Conservation (phyloP, 23 tunicate species). For the Styela plicata region DNA sequence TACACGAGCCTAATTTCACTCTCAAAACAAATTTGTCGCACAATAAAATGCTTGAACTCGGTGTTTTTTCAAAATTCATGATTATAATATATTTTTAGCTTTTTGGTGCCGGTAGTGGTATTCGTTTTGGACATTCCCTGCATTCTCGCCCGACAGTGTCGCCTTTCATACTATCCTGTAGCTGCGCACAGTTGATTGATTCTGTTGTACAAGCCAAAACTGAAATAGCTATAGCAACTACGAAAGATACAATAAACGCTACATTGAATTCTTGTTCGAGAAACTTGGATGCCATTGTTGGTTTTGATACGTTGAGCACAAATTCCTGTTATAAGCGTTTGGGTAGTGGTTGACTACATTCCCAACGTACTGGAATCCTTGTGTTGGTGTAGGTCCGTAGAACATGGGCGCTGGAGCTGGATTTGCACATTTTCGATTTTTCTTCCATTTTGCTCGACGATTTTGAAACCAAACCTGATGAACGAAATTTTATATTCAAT, state of each 20-base stretch:
- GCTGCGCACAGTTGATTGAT: too few species aligned
- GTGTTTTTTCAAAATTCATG: too few species aligned
- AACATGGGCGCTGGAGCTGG: not conserved
- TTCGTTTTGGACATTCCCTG: too few species aligned
- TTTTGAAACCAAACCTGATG: slow-evolving; percentile 98
- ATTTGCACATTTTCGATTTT: slow-evolving; percentile 34
- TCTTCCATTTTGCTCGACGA: slow-evolving; percentile 97
- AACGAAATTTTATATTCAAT: not conserved
- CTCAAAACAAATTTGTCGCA: too few species aligned
- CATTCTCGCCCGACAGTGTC: too few species aligned
- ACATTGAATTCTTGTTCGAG: not conserved
- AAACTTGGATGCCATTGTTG: not conserved
- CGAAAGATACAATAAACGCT: not conserved
- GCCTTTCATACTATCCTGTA: too few species aligned
- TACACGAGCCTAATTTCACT: too few species aligned
- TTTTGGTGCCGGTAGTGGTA: too few species aligned
- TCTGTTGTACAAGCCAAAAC: too few species aligned
- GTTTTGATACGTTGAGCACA: not conserved
- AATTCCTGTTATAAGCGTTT: not conserved
- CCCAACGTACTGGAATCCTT: not conserved
- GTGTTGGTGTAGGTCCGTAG: not conserved
- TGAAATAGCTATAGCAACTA: too few species aligned
- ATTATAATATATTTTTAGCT: too few species aligned
- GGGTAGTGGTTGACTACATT: not conserved
- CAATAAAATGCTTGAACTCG: too few species aligned